Conservation (phyloP, 53 echinoderm and acorn worm species). For the Antedon mediterranea region DNA sequence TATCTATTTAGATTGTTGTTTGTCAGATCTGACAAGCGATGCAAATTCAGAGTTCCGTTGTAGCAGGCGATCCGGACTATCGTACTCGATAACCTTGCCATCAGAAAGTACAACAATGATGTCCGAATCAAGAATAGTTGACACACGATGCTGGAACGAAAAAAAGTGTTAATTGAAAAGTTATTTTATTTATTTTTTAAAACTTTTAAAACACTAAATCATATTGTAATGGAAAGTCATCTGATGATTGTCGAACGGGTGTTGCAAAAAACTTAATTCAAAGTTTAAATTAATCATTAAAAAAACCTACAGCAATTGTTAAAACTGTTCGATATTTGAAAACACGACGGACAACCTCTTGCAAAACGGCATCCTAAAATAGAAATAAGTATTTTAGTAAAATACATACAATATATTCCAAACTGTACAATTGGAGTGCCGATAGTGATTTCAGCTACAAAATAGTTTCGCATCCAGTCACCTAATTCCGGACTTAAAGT, state of each 20-base stretch:
- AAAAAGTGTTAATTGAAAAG: no score
- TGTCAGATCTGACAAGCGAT: slow-evolving; percentile 17
- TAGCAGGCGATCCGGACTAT: slow-evolving; percentile 12
- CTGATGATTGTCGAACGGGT: no score
- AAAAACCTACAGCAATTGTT: slow-evolving; percentile 58
- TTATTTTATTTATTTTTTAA: no score
- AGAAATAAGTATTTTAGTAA: neutral
- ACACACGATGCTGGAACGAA: slow-evolving; percentile 22
- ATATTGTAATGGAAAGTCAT: no score
- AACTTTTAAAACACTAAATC: no score
- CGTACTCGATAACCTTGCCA: slow-evolving; percentile 26
- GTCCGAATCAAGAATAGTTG: slow-evolving; percentile 26
- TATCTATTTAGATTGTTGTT: no score
- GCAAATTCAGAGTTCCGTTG: slow-evolving; percentile 11
- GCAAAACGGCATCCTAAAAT: slow-evolving; percentile 38
- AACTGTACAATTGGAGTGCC: no score
- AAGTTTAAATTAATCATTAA: neutral
- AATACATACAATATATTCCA: no score
- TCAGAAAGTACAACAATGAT: slow-evolving; percentile 14
- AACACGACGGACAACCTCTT: slow-evolving; percentile 44
- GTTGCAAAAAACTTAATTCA: no score
- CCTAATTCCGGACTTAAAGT: no score
- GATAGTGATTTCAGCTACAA: no score
- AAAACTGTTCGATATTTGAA: slow-evolving; percentile 51
- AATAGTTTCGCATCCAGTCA: no score